A percentile compares a stretch with the other conserved stretches of the same genome.
These are phyloP conservation scores for Trogon melanurus DNA, from an alignment of 2,113 vertebrate species.

Conservation along the genomic window DNA sequence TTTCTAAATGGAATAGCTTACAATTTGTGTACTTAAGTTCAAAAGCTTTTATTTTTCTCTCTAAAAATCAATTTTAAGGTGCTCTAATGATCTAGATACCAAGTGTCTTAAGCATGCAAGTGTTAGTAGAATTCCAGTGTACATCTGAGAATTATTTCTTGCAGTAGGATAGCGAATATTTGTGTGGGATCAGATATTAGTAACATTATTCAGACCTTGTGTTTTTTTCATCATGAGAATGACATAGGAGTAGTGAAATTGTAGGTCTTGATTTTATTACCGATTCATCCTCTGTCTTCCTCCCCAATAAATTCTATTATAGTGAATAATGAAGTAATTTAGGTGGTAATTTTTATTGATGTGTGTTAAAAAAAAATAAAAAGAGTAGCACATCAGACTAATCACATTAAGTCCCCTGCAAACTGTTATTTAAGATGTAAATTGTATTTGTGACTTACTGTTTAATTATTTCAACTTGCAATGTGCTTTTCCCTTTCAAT, in stretches of 20 bases:
- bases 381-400: conserved; percentile 11
- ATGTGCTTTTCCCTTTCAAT: conserved; percentile 69
- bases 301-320: background rate
- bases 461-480: conserved; percentile 70
- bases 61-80: background rate
- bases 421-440: conserved; percentile 63
- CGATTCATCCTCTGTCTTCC: conserved; percentile 22
- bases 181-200: background rate
- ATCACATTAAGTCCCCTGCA: conserved; percentile 4
- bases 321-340: conserved; percentile 30
- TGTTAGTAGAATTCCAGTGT: background rate
- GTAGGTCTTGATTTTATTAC: conserved; percentile 6
- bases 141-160: background rate
- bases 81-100: background rate
- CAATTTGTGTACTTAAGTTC: background rate
- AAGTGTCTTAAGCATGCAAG: conserved; percentile 37
- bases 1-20: background rate
- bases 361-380: background rate
- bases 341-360: conserved; percentile 5
- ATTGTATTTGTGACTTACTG: conserved; percentile 65
- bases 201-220: background rate
- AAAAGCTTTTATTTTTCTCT: background rate
- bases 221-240: background rate
- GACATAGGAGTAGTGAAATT: background rate
- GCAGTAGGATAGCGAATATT: background rate